Conservation (phyloP, 2,888 invertebrate species). For the Anarsia innoxiella region DNA sequence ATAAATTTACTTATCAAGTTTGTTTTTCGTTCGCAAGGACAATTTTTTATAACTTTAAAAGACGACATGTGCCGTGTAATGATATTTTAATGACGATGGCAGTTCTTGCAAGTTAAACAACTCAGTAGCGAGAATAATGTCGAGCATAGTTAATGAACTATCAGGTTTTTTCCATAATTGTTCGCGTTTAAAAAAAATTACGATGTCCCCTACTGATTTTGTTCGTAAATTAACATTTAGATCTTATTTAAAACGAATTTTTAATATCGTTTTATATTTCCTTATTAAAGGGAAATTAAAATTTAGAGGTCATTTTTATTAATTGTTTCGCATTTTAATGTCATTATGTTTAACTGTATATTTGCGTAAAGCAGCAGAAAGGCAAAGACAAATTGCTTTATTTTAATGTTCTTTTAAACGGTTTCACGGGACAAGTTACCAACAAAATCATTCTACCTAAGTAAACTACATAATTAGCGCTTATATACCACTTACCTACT, state of each 20-base stretch:
- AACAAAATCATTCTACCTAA: too few relatives aligned
- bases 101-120: background rate
- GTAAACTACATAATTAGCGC: too few relatives aligned
- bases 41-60: conserved; percentile 7
- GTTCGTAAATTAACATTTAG: background rate
- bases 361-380: too few relatives aligned
- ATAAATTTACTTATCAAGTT: too few relatives aligned
- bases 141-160: conserved; percentile 7
- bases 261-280: conserved; percentile 3
- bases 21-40: conserved; percentile 9
- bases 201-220: conserved; percentile 12
- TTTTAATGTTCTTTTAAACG: too few relatives aligned
- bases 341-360: too few relatives aligned
- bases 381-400: too few relatives aligned
- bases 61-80: conserved; percentile 9
- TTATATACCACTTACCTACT: too few relatives aligned
- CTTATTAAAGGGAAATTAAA: background rate
- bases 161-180: conserved; percentile 10
- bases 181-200: conserved; percentile 11
- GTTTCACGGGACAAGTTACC: too few relatives aligned
- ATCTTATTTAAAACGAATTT: background rate
- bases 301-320: too few relatives aligned
- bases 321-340: too few relatives aligned
- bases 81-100: conserved; percentile 10
- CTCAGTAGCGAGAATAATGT: conserved; percentile 1